Evolutionary conservation across 2,797 vertebrate genomes (phyloP).

Genomic region (Hephaestus fuliginosus): DNA sequence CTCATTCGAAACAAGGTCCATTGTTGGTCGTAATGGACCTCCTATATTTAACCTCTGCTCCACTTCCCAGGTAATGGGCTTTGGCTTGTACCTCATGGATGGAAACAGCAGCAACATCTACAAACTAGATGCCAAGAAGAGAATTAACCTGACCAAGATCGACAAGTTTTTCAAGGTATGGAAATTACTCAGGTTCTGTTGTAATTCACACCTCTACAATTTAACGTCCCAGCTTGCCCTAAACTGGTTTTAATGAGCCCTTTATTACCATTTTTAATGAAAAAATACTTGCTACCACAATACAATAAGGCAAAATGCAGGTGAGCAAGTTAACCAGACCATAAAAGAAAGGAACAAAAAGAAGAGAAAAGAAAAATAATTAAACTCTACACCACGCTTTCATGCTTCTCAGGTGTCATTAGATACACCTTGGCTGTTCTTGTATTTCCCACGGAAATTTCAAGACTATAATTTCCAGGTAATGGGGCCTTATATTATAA

Average conservation of each 20-base stretch:
- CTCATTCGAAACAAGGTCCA: background rate
- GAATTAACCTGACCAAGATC: slow-evolving; percentile 96
- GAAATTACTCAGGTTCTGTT: background rate
- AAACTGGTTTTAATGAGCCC: background rate
- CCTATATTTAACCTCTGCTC: background rate
- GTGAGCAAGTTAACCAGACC: background rate
- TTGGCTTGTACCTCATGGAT: slow-evolving; percentile 98
- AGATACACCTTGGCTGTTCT: too few species aligned
- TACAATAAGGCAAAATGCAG: background rate
- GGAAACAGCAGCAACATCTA: slow-evolving; percentile 98
- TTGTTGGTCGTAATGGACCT: background rate
- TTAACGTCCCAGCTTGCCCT: too few species aligned
- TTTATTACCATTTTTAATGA: background rate
- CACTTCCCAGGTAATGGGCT: slow-evolving; percentile 94
- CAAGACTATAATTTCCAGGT: background rate
- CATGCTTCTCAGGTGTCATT: background rate
- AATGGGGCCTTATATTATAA: background rate
- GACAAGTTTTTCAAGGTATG: slow-evolving; percentile 98
- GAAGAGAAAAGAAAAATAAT: background rate
- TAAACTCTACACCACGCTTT: background rate
- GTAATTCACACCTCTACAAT: background rate
- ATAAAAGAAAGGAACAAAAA: background rate
- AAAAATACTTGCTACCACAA: background rate
- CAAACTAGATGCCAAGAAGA: slow-evolving; percentile 98
- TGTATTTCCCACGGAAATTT: too few species aligned